Conservation (phyloP, 2,797 vertebrate species). For the Leucoraja ocellata region DNA sequence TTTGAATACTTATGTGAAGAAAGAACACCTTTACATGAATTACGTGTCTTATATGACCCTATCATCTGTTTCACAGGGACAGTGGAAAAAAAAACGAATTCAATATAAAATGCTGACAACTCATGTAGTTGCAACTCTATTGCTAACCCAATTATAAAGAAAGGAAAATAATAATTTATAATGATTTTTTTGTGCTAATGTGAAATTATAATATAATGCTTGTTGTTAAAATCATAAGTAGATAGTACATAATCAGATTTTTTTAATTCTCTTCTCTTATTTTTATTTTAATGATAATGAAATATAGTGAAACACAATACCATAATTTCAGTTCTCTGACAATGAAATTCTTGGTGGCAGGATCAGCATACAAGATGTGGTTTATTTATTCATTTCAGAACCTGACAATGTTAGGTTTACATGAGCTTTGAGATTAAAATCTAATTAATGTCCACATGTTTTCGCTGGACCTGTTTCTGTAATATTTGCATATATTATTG, state of each 20-base stretch:
- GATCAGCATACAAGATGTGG: background rate
- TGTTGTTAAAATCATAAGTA: background rate
- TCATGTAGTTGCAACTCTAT: background rate
- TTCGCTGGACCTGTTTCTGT: background rate
- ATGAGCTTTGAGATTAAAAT: conserved; percentile 5
- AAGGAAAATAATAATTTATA: background rate
- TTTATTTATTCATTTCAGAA: conserved; percentile 22
- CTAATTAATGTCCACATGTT: background rate
- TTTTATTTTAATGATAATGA: background rate
- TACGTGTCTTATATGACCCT: background rate
- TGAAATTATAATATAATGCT: conserved; percentile 11
- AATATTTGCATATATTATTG: background rate
- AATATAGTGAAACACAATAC: background rate
- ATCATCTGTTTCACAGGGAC: background rate
- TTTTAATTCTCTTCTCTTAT: background rate
- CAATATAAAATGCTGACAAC: background rate
- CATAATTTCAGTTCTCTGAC: background rate
- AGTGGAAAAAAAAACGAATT: background rate
- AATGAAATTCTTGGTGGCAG: background rate
- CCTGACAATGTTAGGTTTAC: background rate
- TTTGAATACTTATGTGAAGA: background rate
- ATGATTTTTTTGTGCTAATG: background rate
- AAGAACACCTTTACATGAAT: background rate
- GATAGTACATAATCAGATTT: background rate
- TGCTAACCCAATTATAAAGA: too few relatives aligned